These are phyloP conservation scores for Pachliopta kotzebuea DNA, from an alignment of 2,888 invertebrate species.

Conservation along the genomic window DNA sequence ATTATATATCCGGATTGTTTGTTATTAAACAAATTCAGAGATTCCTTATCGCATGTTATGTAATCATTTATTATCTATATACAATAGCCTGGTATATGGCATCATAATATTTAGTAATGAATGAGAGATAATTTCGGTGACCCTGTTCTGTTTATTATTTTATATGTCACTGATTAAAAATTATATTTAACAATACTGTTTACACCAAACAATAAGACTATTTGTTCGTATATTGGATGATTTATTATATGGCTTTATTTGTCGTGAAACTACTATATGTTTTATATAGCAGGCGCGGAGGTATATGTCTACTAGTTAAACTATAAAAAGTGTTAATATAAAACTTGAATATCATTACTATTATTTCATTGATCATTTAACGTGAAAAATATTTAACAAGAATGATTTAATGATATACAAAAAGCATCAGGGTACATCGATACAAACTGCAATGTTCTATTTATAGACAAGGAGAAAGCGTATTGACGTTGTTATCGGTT, in stretches of 20 bases:
- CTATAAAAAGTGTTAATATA: too few relatives aligned
- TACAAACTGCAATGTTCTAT: conserved; percentile 47
- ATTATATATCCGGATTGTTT: conserved; percentile 7
- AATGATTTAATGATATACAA: conserved; percentile 46
- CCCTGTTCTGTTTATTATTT: too few relatives aligned
- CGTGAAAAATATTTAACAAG: not conserved
- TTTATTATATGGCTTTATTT: too few relatives aligned
- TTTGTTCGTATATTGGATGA: too few relatives aligned
- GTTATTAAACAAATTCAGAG: conserved; percentile 16
- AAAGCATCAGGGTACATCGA: conserved; percentile 42
- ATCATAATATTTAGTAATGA: conserved; percentile 37
- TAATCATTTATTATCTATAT: conserved; percentile 37
- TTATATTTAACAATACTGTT: too few relatives aligned
- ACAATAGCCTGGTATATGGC: conserved; percentile 32
- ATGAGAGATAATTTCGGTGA: not conserved
- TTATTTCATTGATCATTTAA: not conserved
- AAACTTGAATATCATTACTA: not conserved
- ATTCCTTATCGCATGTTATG: conserved; percentile 39
- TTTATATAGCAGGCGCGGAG: too few relatives aligned
- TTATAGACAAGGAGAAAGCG: conserved; percentile 44
- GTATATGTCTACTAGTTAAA: too few relatives aligned
- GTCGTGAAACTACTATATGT: too few relatives aligned
- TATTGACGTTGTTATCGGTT: conserved; percentile 27
- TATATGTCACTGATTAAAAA: too few relatives aligned
- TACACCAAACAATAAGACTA: too few relatives aligned